phyloP scores from a whole-genome alignment of 2,797 vertebrate genomes.

The Mus spretus region DNA sequence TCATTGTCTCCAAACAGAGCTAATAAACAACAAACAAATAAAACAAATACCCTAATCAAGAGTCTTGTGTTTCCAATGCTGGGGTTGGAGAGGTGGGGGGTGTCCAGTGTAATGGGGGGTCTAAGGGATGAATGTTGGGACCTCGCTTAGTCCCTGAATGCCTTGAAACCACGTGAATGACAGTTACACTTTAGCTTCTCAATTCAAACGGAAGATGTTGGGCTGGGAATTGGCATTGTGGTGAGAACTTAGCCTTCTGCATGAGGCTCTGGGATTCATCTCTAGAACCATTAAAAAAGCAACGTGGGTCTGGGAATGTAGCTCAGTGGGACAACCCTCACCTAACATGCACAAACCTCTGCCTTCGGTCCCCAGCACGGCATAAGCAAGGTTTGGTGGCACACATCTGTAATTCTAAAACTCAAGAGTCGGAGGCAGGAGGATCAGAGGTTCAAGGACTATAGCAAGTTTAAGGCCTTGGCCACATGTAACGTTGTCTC shows the following conservation, averaged over 20 bases:
- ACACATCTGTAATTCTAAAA: not conserved
- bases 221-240: not conserved
- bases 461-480: not conserved
- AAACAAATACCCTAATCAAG: not conserved
- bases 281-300: not conserved
- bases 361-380: not conserved
- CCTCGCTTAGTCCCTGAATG: not conserved
- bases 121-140: not conserved
- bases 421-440: not conserved
- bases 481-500: not conserved
- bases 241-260: not conserved
- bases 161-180: not conserved
- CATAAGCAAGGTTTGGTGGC: not conserved
- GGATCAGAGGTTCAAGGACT: not conserved
- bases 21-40: not conserved
- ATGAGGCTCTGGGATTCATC: not conserved
- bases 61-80: not conserved
- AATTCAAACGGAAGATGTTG: not conserved
- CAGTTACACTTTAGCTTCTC: not conserved
- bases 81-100: too few species aligned
- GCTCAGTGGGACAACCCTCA: not conserved
- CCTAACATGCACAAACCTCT: not conserved
- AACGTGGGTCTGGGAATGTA: too few species aligned
- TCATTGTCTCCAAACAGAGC: not conserved
- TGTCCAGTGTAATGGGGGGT: too few species aligned